These are phyloP conservation scores for Climacteris rufus DNA, from an alignment of 2,113 vertebrate genomes.

Conservation along the genomic window DNA sequence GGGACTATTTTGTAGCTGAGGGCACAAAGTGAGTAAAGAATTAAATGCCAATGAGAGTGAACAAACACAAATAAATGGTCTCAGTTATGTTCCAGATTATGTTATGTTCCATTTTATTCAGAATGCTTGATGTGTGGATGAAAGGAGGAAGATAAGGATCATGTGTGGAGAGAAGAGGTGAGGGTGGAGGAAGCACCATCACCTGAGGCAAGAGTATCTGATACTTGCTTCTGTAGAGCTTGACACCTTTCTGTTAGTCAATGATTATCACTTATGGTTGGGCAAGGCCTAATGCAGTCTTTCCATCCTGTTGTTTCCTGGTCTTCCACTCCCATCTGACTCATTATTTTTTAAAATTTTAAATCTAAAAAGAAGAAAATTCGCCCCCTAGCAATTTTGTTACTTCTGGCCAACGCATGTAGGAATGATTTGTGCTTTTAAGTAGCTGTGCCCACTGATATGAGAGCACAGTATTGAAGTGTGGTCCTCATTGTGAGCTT, in stretches of 20 bases:
- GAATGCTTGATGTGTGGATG: background rate
- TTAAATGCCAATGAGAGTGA: background rate
- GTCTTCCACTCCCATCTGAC: background rate
- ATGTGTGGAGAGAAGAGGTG: background rate
- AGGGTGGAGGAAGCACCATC: background rate
- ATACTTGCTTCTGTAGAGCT: background rate
- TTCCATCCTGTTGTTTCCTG: background rate
- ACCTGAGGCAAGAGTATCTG: fast-evolving
- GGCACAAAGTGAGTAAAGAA: background rate
- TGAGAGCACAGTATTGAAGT: background rate
- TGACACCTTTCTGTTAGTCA: background rate
- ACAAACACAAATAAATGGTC: background rate
- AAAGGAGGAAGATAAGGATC: background rate
- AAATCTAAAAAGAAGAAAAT: background rate
- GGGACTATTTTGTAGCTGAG: background rate
- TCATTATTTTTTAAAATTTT: background rate
- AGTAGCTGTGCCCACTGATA: background rate
- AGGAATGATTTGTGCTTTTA: background rate
- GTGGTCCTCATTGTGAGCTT: background rate
- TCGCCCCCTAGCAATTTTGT: background rate
- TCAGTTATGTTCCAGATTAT: background rate
- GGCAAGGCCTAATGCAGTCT: background rate
- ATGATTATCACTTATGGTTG: fast-evolving
- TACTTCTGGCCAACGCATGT: background rate
- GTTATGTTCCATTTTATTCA: too few species aligned